Evolutionary conservation across 2,888 invertebrate species (phyloP), one percentile per base, ranked within the genome.

Genomic region (Leptinotarsa juncta): DNA sequence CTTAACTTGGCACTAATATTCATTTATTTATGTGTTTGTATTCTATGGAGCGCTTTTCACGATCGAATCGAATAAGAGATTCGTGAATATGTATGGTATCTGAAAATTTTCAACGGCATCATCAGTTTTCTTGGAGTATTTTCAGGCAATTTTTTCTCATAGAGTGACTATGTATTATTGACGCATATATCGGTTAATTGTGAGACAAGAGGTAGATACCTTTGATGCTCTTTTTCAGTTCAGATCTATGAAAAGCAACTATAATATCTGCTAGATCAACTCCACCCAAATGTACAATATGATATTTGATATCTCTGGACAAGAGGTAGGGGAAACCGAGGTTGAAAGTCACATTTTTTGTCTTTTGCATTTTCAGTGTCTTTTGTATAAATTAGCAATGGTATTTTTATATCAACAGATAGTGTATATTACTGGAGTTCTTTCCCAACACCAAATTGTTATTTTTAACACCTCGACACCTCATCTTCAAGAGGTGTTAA

Each of bases 231-330:
- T 69, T 71, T 75, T 71, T 75, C 15, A 49, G 51, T 60, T 53
- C 65, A 5, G 51, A 66, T 70, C 49, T 53, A 60, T 74, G 70
- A 12, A 74, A 26, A n/a, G 74, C 71, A 18, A 74, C 70, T 18
- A 74, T 51, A 73, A 77, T 74, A 42, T 77, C 77, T 50, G 68
- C 67, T 3, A 77, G 62, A 67, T 78, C 78, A 5, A 80, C 74
- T 16, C 80, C 78, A 3, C 80, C 76, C 81, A 80, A 79, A 65
- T 79, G 76, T 51, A 71, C 73, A 71, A 81, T 81, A 66, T 80
- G 81, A n/a, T 81, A 79, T 65, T 79, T 75, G 55, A 80, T 42
- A 77, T 73, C 57, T 78, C 48, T 4, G 76, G 77, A 70, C 77
- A 77, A 18, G 51, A 18, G 51, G 3, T 5, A 32, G 26, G 26